Conservation (phyloP, 2,113 vertebrate genomes). For the Ailurus styani region DNA sequence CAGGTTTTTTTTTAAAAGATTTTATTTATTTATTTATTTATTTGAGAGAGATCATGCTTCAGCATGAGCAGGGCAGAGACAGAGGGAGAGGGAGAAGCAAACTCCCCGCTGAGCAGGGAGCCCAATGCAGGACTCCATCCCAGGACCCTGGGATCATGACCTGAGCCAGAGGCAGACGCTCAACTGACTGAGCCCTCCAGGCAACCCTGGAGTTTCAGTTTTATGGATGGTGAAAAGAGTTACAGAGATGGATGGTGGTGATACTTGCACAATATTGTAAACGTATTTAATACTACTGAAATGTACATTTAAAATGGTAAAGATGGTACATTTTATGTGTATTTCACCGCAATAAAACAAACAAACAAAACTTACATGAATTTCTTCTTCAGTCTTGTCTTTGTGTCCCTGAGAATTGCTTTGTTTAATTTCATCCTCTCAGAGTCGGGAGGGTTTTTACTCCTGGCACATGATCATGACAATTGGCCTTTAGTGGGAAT, state of each 20-base stretch:
- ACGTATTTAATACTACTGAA: background rate
- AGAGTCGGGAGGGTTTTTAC: background rate
- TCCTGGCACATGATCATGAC: background rate
- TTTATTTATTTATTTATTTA: background rate
- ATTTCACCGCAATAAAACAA: background rate
- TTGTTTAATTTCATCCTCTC: background rate
- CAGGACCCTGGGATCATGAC: background rate
- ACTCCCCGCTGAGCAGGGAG: background rate
- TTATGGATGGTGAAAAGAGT: background rate
- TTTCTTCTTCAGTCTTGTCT: background rate
- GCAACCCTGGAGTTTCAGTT: background rate
- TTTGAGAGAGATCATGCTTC: background rate
- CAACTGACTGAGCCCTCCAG: background rate
- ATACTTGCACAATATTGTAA: background rate
- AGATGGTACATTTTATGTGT: background rate
- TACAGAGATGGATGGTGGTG: background rate
- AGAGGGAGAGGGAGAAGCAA: background rate
- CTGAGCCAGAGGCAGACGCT: background rate
- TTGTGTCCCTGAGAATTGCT: background rate
- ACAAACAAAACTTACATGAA: background rate
- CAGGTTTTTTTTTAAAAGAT: too few species aligned
- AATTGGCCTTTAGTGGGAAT: background rate
- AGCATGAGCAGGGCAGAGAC: background rate
- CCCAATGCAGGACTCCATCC: fast-evolving
- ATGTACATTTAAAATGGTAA: background rate